Evolutionary conservation across 2,888 invertebrate genomes (phyloP), one percentile per base, ranked within the genome.

Genomic region (Mermis nigrescens): DNA sequence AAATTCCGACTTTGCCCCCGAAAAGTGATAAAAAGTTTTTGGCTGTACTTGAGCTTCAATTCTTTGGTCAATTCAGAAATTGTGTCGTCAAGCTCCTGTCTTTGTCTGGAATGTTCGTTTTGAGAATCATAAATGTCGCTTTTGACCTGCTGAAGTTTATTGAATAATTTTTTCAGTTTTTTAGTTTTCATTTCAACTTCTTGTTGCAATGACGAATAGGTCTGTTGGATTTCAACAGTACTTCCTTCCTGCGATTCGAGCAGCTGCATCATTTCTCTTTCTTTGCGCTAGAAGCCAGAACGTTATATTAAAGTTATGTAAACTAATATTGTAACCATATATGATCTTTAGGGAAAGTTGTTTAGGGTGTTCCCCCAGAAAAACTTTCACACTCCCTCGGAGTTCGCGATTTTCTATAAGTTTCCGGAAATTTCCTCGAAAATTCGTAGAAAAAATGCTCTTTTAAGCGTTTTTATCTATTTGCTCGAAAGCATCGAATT

Each of bases 231-330:
- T 69, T 87, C 91, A 55, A 85, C 79, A 19, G 90, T 86, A 22
- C 85, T 86, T 72, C 94, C 87, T 72, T 98, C 94, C 73, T 94
- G 87, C 67, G 86, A 78, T 70, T 95, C 92, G 57, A 98, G 79
- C 70, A 84, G 83, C 75, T 92, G 90, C 70, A 87, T 84, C 82
- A 95, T 91, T 76, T 94, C 92, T 58, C 92, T 78, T 70, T 85
- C 84, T 55, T 75, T 72, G 59, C 73, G 68, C 76, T 75, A 64
- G 52, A 64, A 64, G 59, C 45, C 31, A 46, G 52, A 59, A 57
- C 58, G n/a, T n/a, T n/a, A n/a, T n/a, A n/a, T n/a, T n/a, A n/a
- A n/a, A n/a, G n/a, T n/a, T n/a, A n/a, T n/a, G n/a, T n/a, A n/a
- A n/a, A n/a, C n/a, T n/a, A n/a, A n/a, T n/a, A n/a, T n/a, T n/a